phyloP scores from a whole-genome alignment of 1,140 invertebrate species.

The Eupeodes corollae region DNA sequence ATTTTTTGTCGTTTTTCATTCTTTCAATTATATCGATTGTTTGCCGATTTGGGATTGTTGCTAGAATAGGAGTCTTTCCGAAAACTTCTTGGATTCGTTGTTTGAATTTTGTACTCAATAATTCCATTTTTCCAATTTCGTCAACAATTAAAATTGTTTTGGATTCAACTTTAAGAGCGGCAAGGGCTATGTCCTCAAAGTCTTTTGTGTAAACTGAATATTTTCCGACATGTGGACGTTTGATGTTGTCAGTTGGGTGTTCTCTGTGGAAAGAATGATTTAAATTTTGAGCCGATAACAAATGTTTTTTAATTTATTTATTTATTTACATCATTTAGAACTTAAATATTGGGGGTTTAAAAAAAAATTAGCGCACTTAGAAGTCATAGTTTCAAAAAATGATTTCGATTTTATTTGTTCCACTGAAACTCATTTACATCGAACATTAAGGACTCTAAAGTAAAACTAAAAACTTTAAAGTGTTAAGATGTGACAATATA shows the following conservation, averaged over 20 bases:
- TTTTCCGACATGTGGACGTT: constrained; percentile 41
- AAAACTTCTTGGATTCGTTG: constrained; percentile 32
- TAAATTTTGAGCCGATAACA: too few relatives aligned
- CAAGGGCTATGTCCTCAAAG: constrained; percentile 43
- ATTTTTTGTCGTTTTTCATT: constrained; percentile 1
- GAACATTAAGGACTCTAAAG: too few relatives aligned
- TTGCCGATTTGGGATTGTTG: constrained; percentile 41
- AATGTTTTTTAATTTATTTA: too few relatives aligned
- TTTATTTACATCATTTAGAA: too few relatives aligned
- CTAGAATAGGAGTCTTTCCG: constrained; percentile 33
- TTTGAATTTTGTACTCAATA: constrained; percentile 47
- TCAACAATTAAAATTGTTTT: constrained; percentile 42
- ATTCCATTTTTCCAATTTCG: constrained; percentile 60
- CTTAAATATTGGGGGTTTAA: too few relatives aligned
- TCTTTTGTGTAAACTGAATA: constrained; percentile 46
- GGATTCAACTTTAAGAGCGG: constrained; percentile 2
- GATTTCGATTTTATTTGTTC: too few relatives aligned
- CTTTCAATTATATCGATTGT: constrained; percentile 4
- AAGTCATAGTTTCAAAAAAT: too few relatives aligned
- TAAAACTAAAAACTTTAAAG: too few relatives aligned
- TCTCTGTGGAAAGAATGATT: background rate
- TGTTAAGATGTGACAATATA: too few relatives aligned
- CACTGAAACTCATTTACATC: too few relatives aligned
- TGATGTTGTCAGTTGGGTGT: background rate
- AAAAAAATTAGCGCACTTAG: too few relatives aligned